Base-by-base conservation (phyloP, 2,113 vertebrate genomes). In the Muntiacus reevesi region DNA sequence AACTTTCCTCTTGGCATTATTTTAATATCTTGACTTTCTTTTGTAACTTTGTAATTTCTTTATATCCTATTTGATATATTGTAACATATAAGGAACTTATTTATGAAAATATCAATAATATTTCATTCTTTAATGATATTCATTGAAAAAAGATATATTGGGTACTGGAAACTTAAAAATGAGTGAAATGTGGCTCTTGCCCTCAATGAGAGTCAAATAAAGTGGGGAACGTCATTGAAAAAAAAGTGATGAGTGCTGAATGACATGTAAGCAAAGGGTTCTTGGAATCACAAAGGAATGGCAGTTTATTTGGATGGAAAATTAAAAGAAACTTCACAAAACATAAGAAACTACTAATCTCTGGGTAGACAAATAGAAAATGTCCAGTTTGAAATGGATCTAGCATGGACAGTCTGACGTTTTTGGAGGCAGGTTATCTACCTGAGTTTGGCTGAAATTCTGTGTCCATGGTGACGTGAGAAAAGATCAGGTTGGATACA, bases 331-430 rank as follows among this genome's bases (percentile, higher is more conserved):
- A 71, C 12, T n/a, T 67, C 52, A 54, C 21, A 36, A 47, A 84
- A 17, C 4, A 12, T 23, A 27, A 28, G 10, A 87, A 78, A 59
- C 3, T 28, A 50, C 4, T 67, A n/a, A 64, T 33, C 7, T 87
- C 81, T 25, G 10, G 3, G 25, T 19, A 59, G 33, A n/a, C 50
- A 40, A 33, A 71, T 45, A 28, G 9, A 79, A 90, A 79, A 27
- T 50, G 40, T 50, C 5, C 23, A 47, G 13, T 79, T 57, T 85
- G 25, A 94, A 78, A 25, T 16, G 8, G 7, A 47, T 12, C 40
- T n/a, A 2, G 11, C 17, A 2, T 60, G 57, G 52, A 60, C 1
- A 27, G 1, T 21, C n/a, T 27, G 28, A 1, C 13, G 25, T 14
- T 17, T 81, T 13, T 25, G 0, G 2, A 59, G 5, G 12, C 21